phyloP scores from a whole-genome alignment of 2,888 invertebrate genomes.

The Toxonevra muliebris region DNA sequence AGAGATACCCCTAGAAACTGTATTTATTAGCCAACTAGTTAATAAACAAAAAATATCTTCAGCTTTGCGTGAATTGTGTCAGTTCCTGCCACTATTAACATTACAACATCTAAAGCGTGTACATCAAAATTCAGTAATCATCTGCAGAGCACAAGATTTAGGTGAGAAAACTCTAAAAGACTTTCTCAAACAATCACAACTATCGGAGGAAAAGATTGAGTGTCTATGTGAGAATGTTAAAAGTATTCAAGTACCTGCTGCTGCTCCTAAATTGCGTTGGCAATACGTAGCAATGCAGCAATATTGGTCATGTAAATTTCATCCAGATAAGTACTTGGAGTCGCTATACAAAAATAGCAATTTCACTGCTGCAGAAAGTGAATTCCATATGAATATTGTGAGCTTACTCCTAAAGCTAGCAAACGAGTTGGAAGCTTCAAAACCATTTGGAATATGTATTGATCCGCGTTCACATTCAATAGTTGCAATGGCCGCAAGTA shows the following conservation, averaged over 20 bases:
- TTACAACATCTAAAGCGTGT: slow-evolving; percentile 80
- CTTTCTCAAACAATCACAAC: slow-evolving; percentile 31
- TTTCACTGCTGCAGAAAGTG: slow-evolving; percentile 69
- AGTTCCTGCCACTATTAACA: slow-evolving; percentile 68
- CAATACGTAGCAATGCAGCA: slow-evolving; percentile 73
- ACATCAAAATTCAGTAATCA: slow-evolving; percentile 69
- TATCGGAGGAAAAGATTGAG: slow-evolving; percentile 40
- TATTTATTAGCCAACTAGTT: slow-evolving; percentile 71
- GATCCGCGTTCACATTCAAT: slow-evolving; percentile 75
- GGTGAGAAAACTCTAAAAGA: slow-evolving; percentile 11
- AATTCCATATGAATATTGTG: slow-evolving; percentile 71
- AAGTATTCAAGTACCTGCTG: slow-evolving; percentile 69
- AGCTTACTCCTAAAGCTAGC: slow-evolving; percentile 61
- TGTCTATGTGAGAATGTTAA: slow-evolving; percentile 63
- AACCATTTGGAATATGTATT: slow-evolving; percentile 72
- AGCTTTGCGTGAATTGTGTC: slow-evolving; percentile 70
- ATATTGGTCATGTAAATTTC: slow-evolving; percentile 87
- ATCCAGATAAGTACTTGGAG: slow-evolving; percentile 80
- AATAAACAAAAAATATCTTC: slow-evolving; percentile 72
- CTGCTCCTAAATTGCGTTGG: slow-evolving; percentile 71
- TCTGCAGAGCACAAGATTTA: slow-evolving; percentile 59
- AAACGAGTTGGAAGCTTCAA: slow-evolving; percentile 48
- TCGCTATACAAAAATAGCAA: slow-evolving; percentile 70
- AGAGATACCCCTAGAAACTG: slow-evolving; percentile 67
- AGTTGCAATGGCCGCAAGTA: slow-evolving; percentile 71